Percentiles rank a stretch among this genome's conserved stretches.
phyloP scores from a whole-genome alignment of 92 coral and sea anemone genomes.

The Diadumene lineata region DNA sequence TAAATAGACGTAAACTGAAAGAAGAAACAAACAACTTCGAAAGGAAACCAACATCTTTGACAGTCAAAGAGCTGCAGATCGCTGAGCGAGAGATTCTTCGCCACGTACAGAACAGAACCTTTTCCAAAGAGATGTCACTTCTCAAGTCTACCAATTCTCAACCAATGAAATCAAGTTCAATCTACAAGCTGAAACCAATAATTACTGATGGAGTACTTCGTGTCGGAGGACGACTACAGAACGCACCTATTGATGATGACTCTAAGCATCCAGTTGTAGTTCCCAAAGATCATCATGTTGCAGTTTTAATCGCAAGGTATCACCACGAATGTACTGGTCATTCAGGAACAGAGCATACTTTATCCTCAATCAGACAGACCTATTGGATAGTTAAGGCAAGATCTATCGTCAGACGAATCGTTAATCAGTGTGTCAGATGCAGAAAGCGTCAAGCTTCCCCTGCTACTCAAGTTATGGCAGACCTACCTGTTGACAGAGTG shows the following conservation, averaged over 20 bases:
- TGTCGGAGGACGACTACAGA: conserved; percentile 44
- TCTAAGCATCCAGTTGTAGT: conserved; percentile 24
- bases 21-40: conserved; percentile 4
- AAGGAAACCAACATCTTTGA: conserved; percentile 28
- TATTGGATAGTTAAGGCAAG: conserved; percentile 7
- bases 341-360: conserved; percentile 33
- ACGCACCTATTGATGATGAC: conserved; percentile 28
- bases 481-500: conserved; percentile 3
- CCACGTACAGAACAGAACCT: conserved; percentile 31
- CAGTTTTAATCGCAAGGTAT: conserved; percentile 30
- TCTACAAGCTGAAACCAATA: conserved; percentile 35
- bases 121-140: conserved; percentile 38
- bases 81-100: conserved; percentile 49
- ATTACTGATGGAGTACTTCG: conserved; percentile 29
- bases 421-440: background rate
- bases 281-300: conserved; percentile 34
- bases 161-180: conserved; percentile 31
- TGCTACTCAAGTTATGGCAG: background rate
- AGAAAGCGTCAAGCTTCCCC: background rate
- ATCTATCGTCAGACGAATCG: background rate
- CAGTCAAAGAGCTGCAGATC: conserved; percentile 33
- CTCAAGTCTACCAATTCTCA: conserved; percentile 3
- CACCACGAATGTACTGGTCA: conserved; percentile 36
- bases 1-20: conserved; percentile 28
- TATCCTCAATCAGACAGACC: conserved; percentile 17